phyloP scores from a whole-genome alignment of 2,113 vertebrate species.

The Cheilinus undulatus region DNA sequence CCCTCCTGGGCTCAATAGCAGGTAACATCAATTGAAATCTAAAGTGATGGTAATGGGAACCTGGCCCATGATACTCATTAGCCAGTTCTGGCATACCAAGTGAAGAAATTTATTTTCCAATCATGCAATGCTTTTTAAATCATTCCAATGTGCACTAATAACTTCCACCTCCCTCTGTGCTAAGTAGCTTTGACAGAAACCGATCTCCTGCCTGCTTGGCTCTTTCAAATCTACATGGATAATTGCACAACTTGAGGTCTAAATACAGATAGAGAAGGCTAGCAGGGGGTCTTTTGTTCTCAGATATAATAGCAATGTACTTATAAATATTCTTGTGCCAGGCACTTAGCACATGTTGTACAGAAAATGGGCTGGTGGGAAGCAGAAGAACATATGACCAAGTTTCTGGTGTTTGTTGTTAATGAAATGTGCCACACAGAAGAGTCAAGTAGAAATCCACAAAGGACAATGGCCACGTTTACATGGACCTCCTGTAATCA shows the following conservation, averaged over 20 bases:
- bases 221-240: constrained; percentile 46
- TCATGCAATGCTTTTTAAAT: constrained; percentile 15
- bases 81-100: background rate
- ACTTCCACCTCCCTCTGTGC: constrained; percentile 6
- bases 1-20: background rate
- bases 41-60: background rate
- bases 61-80: background rate
- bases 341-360: background rate
- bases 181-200: background rate
- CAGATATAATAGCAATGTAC: constrained; percentile 34
- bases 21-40: background rate
- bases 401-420: background rate
- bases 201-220: constrained; percentile 15
- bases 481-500: no score
- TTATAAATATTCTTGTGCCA: constrained; percentile 18
- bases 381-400: background rate
- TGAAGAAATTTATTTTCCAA: background rate
- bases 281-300: constrained; percentile 33
- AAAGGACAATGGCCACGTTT: no score
- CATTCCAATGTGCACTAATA: constrained; percentile 27
- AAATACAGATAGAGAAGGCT: constrained; percentile 36
- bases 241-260: constrained; percentile 56
- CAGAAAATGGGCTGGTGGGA: background rate
- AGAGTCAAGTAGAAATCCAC: background rate
- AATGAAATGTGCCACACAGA: background rate